Percentiles rank a stretch among this genome's conserved stretches.
phyloP scores from a whole-genome alignment of 2,113 vertebrate genomes.

The Pterophyllum scalare region DNA sequence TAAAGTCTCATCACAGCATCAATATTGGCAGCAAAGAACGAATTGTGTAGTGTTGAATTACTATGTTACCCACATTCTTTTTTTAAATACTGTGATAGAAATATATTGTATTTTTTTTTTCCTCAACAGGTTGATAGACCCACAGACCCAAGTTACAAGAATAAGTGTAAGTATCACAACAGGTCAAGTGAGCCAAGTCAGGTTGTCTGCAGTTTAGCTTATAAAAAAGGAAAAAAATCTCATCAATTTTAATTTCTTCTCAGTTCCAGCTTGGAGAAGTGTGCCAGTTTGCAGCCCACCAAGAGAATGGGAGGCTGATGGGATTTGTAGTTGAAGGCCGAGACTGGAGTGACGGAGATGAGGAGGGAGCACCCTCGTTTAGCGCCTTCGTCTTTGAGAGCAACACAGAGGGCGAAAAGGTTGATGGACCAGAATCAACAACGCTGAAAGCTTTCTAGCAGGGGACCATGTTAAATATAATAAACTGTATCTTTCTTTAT shows the following conservation, averaged over 20 bases:
- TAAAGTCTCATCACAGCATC: not conserved
- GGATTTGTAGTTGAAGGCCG: constrained; percentile 89
- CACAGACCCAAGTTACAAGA: constrained; percentile 95
- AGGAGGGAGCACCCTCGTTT: constrained; percentile 83
- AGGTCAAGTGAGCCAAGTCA: not conserved
- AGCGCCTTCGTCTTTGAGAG: constrained; percentile 94
- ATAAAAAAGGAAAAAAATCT: not conserved
- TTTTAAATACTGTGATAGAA: not conserved
- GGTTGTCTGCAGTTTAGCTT: not conserved
- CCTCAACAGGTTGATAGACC: constrained; percentile 90
- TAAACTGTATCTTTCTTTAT: constrained; percentile 18
- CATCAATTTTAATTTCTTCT: not conserved
- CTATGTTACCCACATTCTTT: not conserved
- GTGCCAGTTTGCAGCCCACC: constrained; percentile 93
- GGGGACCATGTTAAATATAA: not conserved
- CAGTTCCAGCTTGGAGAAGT: constrained; percentile 92
- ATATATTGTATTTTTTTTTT: not conserved
- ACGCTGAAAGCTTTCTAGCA: rapidly evolving
- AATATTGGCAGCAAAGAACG: not conserved
- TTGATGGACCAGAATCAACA: constrained; percentile 35
- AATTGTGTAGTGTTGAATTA: not conserved
- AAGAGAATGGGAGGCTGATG: constrained; percentile 93
- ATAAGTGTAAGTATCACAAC: constrained; percentile 87
- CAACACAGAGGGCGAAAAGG: constrained; percentile 98
- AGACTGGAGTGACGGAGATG: constrained; percentile 79